Evolutionary conservation across 2,797 vertebrate species (phyloP).

Genomic region (Paramormyrops hopkinsi): DNA sequence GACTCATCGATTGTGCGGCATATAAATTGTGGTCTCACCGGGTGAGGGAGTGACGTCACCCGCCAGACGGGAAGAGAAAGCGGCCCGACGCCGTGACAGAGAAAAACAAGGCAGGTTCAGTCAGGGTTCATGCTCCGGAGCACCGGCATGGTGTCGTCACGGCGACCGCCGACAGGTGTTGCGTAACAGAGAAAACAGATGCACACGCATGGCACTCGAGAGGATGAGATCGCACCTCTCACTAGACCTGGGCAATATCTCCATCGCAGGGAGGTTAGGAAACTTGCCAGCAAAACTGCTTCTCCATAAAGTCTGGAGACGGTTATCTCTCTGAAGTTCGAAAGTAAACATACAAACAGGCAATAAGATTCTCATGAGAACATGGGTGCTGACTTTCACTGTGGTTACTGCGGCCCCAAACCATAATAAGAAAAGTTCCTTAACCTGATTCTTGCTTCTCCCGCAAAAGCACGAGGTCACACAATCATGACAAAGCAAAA

Average conservation of each 20-base stretch:
- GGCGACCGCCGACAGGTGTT: background rate
- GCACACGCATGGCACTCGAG: background rate
- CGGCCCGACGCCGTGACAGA: constrained; percentile 15
- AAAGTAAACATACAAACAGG: background rate
- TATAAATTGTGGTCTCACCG: constrained; percentile 40
- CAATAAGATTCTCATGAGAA: background rate
- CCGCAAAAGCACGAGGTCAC: background rate
- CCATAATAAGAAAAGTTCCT: background rate
- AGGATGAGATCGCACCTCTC: background rate
- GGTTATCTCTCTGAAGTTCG: background rate
- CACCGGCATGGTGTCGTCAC: too few species aligned
- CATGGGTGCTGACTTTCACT: background rate
- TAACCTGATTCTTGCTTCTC: background rate
- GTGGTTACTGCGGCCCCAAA: background rate
- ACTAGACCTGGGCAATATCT: background rate
- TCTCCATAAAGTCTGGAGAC: background rate
- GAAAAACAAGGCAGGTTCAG: constrained; percentile 47
- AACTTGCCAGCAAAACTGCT: background rate
- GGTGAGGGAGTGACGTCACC: constrained; percentile 25
- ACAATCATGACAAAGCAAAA: background rate
- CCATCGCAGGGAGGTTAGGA: background rate
- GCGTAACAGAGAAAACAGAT: background rate
- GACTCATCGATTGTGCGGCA: constrained; percentile 31
- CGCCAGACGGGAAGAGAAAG: constrained; percentile 36
- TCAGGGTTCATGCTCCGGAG: constrained; percentile 40